Evolutionary conservation across 2,797 vertebrate genomes (phyloP).

Genomic region (Tragelaphus eurycerus): DNA sequence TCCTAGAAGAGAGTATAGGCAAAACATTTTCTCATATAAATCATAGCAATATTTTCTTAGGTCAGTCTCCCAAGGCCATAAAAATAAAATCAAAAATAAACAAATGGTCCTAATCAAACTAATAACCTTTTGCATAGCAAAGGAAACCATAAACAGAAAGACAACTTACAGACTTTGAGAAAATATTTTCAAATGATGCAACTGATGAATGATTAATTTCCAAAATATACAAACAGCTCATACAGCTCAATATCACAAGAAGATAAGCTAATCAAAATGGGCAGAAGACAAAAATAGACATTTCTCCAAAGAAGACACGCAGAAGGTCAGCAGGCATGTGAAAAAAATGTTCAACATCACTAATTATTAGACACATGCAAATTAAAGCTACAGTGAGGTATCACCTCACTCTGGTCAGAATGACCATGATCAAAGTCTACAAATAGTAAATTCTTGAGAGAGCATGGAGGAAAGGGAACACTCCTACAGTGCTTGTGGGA

Average conservation of each 20-base stretch:
- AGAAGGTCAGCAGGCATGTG: neutral
- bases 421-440: neutral
- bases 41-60: neutral
- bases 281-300: neutral
- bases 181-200: neutral
- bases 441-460: neutral
- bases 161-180: neutral
- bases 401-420: neutral
- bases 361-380: neutral
- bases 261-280: neutral
- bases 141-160: neutral
- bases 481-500: neutral
- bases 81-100: neutral
- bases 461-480: neutral
- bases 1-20: neutral
- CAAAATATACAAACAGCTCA: neutral
- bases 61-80: neutral
- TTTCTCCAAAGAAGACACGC: neutral
- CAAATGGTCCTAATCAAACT: neutral
- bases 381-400: neutral
- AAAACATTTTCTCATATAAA: neutral
- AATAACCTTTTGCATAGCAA: neutral
- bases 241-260: neutral
- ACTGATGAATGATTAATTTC: neutral
- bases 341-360: neutral